A percentile compares a stretch with the other conserved stretches of the same genome.
Evolutionary conservation across 2,113 vertebrate species (phyloP).

Genomic region (Tetraodon nigroviridis): DNA sequence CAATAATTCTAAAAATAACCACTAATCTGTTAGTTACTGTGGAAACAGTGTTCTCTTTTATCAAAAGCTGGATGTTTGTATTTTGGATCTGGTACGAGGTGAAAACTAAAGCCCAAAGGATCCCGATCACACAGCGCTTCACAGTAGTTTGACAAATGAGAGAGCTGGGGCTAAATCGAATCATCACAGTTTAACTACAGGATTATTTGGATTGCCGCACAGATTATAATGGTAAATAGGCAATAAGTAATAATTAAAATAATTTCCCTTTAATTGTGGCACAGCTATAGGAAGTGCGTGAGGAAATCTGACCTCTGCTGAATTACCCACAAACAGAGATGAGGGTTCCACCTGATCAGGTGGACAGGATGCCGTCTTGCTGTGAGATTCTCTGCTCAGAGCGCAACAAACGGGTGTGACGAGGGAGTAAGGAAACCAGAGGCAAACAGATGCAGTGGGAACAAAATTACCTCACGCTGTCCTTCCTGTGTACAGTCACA

Average conservation of each 20-base stretch:
- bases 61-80: constrained; percentile 16
- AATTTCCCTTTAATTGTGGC: constrained; percentile 9
- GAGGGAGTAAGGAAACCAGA: constrained; percentile 3
- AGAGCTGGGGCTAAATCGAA: neutral
- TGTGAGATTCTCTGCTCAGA: constrained; percentile 13
- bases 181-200: constrained; percentile 1
- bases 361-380: neutral
- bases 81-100: constrained; percentile 8
- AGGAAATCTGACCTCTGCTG: neutral
- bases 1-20: constrained; percentile 46
- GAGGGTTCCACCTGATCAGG: too few species aligned
- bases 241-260: constrained; percentile 19
- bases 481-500: constrained; percentile 96
- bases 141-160: too few species aligned
- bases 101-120: neutral
- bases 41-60: constrained; percentile 23
- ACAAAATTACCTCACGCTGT: constrained; percentile 87
- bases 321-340: too few species aligned
- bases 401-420: constrained; percentile 17
- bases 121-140: too few species aligned
- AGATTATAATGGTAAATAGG: constrained; percentile 22
- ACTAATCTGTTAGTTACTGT: constrained; percentile 45
- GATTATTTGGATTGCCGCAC: constrained; percentile 26
- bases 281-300: constrained; percentile 8
- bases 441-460: neutral